phyloP scores from a whole-genome alignment of 37 sponge, comb jelly and placozoan genomes.

The Cladorhizidae sp. region DNA sequence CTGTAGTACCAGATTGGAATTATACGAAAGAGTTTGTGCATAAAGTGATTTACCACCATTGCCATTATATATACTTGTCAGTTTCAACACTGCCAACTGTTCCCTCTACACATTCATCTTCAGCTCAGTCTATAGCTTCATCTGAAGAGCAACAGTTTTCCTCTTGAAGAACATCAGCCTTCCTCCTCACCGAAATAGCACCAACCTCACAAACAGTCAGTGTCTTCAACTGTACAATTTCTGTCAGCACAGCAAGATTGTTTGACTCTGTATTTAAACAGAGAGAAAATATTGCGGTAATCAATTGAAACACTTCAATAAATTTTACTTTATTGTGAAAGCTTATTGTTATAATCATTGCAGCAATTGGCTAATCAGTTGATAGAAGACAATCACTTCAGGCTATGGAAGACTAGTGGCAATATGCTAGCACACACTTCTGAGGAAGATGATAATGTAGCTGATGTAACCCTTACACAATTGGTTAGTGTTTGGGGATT shows the following conservation, averaged over 20 bases:
- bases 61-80: too few species aligned
- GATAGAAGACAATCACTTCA: not conserved
- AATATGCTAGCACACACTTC: not conserved
- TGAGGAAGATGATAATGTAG: not conserved
- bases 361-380: not conserved
- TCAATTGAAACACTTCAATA: too few species aligned
- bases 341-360: too few species aligned
- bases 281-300: too few species aligned
- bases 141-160: not conserved
- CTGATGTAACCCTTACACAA: not conserved
- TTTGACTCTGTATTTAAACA: too few species aligned
- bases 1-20: not conserved
- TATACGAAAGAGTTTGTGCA: not conserved
- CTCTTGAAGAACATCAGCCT: not conserved
- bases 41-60: too few species aligned
- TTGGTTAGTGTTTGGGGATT: too few species aligned
- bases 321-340: too few species aligned
- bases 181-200: not conserved
- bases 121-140: not conserved
- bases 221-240: too few species aligned
- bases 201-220: too few species aligned
- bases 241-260: too few species aligned
- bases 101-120: not conserved
- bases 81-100: not conserved
- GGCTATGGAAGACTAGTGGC: not conserved